Evolutionary conservation across 2,113 vertebrate species (phyloP), one percentile per base, ranked within the genome.

Genomic region (Ceyx melanurus): DNA sequence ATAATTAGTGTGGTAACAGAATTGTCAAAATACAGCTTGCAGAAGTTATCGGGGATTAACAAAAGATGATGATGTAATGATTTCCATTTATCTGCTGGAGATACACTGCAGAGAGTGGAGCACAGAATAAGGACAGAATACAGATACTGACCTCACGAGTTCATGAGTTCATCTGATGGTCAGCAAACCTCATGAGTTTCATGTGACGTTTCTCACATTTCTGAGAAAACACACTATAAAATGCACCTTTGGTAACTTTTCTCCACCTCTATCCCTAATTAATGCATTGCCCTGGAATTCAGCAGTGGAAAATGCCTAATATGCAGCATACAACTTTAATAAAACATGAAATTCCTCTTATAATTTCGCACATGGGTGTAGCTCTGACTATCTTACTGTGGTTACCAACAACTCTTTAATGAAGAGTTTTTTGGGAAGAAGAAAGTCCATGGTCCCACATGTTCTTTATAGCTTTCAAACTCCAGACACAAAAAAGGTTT

Each of bases 1-100:
- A 91, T 46, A 94, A 81, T 92, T 86, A 90, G 82, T 82, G 88
- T 79, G 75, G 73, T 68, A 94, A 86, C 18, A 95, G 68, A 94
- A 86, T 54, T 29, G 10, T 85, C 56, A 89, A 84, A 92, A 68
- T 60, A 61, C 88, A 72, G 54, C 67, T 89, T 76, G 72, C 29
- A 85, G 82, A 92, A 62, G 71, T 86, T 75, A 92, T 1, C 22
- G 57, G 42, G 56, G 53, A 66, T 81, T 75, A 78, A 77, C 21
- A 83, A 78, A 88, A 81, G 86, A 88, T 35, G 57, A 64, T 45
- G 77, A 8, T 68, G 74, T 19, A 66, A 89, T 3, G 50, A 56
- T 76, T 92, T 22, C 28, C 42, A 29, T 1, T 66, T 21, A 31
- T 37, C 85, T 88, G 61, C 65, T 48, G 13, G 43, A 71, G 60